These are phyloP conservation scores for Microcebus tavaratra DNA, from an alignment of 2,113 vertebrate species.

Conservation along the genomic window DNA sequence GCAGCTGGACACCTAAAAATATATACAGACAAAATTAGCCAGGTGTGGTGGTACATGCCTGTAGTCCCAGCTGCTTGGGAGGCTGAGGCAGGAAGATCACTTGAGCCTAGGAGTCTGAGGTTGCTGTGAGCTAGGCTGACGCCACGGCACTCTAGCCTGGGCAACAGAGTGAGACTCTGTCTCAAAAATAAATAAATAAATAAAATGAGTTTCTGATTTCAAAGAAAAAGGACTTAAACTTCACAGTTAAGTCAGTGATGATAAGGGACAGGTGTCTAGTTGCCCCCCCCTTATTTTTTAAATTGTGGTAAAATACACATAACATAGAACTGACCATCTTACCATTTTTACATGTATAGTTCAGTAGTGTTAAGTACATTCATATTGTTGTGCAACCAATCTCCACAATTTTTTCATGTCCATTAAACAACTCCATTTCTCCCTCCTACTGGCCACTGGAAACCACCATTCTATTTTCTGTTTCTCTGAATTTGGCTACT, in stretches of 20 bases:
- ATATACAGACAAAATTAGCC: too few relatives aligned
- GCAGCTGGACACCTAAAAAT: too few relatives aligned
- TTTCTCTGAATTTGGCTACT: not conserved
- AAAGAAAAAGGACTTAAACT: not conserved
- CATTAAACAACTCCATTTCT: not conserved
- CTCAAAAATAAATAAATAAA: too few relatives aligned
- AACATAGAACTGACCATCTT: not conserved
- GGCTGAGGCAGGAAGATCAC: too few relatives aligned
- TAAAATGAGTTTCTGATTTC: not conserved
- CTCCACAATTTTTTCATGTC: not conserved
- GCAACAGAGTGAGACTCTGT: too few relatives aligned
- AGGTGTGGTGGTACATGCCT: too few relatives aligned
- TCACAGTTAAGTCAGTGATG: not conserved
- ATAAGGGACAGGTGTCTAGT: not conserved
- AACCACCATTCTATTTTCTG: not conserved
- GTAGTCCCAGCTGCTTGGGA: too few relatives aligned
- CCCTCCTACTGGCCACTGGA: not conserved
- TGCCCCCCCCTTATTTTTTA: not conserved
- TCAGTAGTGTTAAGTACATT: too few relatives aligned
- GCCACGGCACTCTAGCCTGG: too few relatives aligned
- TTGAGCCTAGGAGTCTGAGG: too few relatives aligned
- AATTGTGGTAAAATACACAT: not conserved
- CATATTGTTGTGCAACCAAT: too few relatives aligned
- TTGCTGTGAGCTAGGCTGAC: too few relatives aligned
- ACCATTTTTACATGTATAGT: not conserved